Conservation (phyloP, 2,888 invertebrate species). For the Trichogramma evanescens region DNA sequence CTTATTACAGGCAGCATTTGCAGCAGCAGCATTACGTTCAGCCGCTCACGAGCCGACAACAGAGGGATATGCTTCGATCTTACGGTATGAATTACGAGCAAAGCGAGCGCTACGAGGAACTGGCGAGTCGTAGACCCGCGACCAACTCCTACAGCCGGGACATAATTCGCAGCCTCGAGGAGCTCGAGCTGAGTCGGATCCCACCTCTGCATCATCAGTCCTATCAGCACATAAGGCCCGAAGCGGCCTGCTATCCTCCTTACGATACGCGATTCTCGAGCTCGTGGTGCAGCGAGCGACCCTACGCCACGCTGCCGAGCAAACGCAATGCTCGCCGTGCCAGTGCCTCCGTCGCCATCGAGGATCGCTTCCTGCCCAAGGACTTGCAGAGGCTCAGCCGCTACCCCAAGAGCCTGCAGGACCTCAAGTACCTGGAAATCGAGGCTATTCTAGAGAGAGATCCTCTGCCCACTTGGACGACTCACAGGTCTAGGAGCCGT, state of each 20-base stretch:
- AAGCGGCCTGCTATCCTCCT: not conserved
- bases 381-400: conserved; percentile 27
- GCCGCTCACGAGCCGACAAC: not conserved
- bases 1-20: not conserved
- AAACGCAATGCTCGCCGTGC: conserved; percentile 26
- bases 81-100: conserved; percentile 19
- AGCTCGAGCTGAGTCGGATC: conserved; percentile 17
- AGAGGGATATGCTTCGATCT: conserved; percentile 10
- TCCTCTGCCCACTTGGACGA: conserved; percentile 15
- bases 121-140: conserved; percentile 1
- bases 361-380: conserved; percentile 27
- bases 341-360: conserved; percentile 26
- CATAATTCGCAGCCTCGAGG: conserved; percentile 20
- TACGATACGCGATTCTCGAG: not conserved
- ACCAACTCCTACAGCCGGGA: conserved; percentile 16
- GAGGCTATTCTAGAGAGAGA: conserved; percentile 38
- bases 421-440: conserved; percentile 40
- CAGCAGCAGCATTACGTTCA: conserved; percentile 6
- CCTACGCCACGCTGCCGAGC: conserved; percentile 36
- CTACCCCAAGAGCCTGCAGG: conserved; percentile 39
- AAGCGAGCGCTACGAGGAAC: conserved; percentile 17
- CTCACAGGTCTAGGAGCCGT: not conserved
- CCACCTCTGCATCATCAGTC: conserved; percentile 2
- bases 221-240: conserved; percentile 6
- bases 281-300: conserved; percentile 20